These are phyloP conservation scores for Acronicta aceris DNA, from an alignment of 2,888 invertebrate genomes.

Conservation along the genomic window DNA sequence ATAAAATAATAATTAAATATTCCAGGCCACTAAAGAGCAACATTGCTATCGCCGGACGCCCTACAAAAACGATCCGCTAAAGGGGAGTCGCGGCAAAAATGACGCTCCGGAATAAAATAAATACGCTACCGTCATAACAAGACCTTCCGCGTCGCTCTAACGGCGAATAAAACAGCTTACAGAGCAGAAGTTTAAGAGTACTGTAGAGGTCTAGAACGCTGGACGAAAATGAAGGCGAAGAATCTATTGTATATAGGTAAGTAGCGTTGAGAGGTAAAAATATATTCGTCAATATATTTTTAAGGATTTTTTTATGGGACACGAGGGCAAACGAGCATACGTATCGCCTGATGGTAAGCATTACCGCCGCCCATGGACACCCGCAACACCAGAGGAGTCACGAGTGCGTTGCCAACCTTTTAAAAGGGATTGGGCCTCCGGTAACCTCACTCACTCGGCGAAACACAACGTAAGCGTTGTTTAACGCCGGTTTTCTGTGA, in stretches of 20 bases:
- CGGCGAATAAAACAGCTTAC: conserved; percentile 35
- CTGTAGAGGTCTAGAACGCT: conserved; percentile 48
- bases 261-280: conserved; percentile 47
- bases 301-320: neutral
- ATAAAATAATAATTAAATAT: conserved; percentile 36
- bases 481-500: too few relatives aligned
- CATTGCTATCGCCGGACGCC: conserved; percentile 70
- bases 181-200: conserved; percentile 34
- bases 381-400: too few relatives aligned
- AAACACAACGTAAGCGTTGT: too few relatives aligned
- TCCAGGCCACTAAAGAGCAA: conserved; percentile 71
- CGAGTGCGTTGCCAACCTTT: too few relatives aligned
- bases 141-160: conserved; percentile 57
- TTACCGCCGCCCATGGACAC: too few relatives aligned
- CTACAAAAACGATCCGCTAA: conserved; percentile 76
- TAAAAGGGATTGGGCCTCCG: too few relatives aligned
- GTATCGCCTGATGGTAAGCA: too few relatives aligned
- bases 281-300: conserved; percentile 42
- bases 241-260: conserved; percentile 56
- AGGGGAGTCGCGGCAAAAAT: conserved; percentile 83
- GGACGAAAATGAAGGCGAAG: conserved; percentile 39
- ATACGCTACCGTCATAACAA: conserved; percentile 65
- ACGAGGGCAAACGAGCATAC: too few relatives aligned
- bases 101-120: conserved; percentile 84
- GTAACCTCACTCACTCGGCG: too few relatives aligned